Evolutionary conservation across 2,888 invertebrate species (phyloP), one percentile per base, ranked within the genome.

Genomic region (Vanessa cardui): DNA sequence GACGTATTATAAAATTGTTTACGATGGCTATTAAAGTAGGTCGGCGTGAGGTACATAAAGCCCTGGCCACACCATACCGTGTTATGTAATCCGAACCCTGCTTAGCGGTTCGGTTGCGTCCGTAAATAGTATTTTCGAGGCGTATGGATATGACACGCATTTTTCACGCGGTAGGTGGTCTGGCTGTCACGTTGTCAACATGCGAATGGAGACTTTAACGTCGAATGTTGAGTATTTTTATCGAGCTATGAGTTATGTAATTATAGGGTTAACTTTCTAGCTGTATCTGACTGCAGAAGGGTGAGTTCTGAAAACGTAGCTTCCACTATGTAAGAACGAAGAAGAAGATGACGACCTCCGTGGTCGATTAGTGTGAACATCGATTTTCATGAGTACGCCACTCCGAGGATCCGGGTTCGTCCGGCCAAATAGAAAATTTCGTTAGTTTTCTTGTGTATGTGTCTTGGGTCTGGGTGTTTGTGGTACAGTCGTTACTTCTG

Each of bases 121-220:
- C 20, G 26, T 60, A 58, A 61, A 58, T 61, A 44, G 56, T 58
- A 58, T 61, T 60, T 68, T 56, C 56, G 56, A 33, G 33, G 33
- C 56, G 60, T 61, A 49, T 64, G 68, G 44, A 58, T 49, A 56
- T 49, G 58, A 61, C 64, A 52, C 61, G 45, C 68, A 61, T 64
- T 64, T 68, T 64, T 68, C 68, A 68, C 68, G 45, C 68, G 39
- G 44, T 60, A 58, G 68, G 68, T 52, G 60, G 61, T 64, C 44
- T 33, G n/a, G 7, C 54, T 63, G 68, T 58, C 66, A 58, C 50
- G 56, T 64, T 64, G 64, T 64, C 60, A 64, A 49, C 49, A 56
- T 12, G 39, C 39, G 12, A 49, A 46, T 58, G 33, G 58, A 15
- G 15, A 39, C 18, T 16, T 39, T 56, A 20, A n/a, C 56, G 16